Evolutionary conservation across 2,797 vertebrate genomes (phyloP).

Genomic region (Cuculus canorus): DNA sequence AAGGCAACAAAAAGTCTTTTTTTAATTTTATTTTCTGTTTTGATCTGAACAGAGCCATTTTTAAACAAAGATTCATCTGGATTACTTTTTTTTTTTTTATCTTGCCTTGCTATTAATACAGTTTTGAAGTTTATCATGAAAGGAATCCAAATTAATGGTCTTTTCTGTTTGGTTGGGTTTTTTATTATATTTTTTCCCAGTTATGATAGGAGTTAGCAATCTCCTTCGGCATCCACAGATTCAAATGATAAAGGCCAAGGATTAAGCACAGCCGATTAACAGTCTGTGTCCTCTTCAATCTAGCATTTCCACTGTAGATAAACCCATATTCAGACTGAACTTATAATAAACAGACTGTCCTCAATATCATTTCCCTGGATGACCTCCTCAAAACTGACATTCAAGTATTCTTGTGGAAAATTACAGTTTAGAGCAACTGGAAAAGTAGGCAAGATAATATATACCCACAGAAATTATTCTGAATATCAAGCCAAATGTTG

Average conservation of each 20-base stretch:
- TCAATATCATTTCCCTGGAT: conserved; percentile 58
- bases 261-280: conserved; percentile 75
- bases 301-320: conserved; percentile 69
- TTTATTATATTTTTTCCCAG: background rate
- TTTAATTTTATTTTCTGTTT: background rate
- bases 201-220: background rate
- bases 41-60: background rate
- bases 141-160: background rate
- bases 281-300: conserved; percentile 72
- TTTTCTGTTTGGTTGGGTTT: background rate
- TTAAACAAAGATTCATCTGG: background rate
- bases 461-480: background rate
- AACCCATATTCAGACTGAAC: conserved; percentile 72
- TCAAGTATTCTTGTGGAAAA: conserved; percentile 57
- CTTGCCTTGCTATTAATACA: background rate
- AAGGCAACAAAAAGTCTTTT: background rate
- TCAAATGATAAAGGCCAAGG: conserved; percentile 45
- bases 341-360: conserved; percentile 49
- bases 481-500: background rate
- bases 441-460: background rate
- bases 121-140: background rate
- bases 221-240: conserved; percentile 20
- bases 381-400: conserved; percentile 60
- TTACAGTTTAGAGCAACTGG: background rate
- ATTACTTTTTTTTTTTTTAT: background rate